Conservation (phyloP, 2,888 invertebrate species). For the Rhagonycha lutea region DNA sequence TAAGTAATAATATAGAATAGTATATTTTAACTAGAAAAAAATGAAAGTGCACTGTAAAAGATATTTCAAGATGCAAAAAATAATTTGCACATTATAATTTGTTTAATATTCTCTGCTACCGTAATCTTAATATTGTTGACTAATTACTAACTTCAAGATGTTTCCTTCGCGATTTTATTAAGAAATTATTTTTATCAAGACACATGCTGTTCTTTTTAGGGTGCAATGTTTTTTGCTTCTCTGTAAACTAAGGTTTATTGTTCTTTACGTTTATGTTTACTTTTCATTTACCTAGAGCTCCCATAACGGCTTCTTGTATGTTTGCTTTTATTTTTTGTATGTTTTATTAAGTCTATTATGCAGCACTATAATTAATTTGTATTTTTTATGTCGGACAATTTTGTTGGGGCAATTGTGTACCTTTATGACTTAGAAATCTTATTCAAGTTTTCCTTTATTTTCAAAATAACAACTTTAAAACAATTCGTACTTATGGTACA, state of each 20-base stretch:
- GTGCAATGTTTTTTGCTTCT: not conserved
- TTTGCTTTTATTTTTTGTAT: not conserved
- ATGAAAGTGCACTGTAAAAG: too few relatives aligned
- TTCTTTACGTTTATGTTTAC: not conserved
- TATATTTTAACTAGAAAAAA: too few relatives aligned
- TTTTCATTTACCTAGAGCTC: not conserved
- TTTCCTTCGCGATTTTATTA: not conserved
- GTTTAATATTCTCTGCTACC: too few relatives aligned
- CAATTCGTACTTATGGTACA: not conserved
- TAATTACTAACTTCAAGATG: not conserved
- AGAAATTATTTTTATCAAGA: not conserved
- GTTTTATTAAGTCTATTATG: not conserved
- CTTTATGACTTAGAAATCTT: not conserved
- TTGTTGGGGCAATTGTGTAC: not conserved
- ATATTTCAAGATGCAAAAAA: too few relatives aligned
- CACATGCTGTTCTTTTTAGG: not conserved
- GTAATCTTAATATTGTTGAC: not conserved
- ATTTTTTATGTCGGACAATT: not conserved
- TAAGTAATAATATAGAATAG: too few relatives aligned
- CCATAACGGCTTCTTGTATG: not conserved
- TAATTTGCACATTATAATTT: too few relatives aligned
- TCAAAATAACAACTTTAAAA: not conserved
- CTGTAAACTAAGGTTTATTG: not conserved
- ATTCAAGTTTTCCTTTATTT: not conserved
- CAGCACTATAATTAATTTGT: not conserved